A percentile compares a stretch with the other conserved stretches of the same genome.
Evolutionary conservation across 2,113 vertebrate genomes (phyloP).

Genomic region (Dasyornis broadbenti): DNA sequence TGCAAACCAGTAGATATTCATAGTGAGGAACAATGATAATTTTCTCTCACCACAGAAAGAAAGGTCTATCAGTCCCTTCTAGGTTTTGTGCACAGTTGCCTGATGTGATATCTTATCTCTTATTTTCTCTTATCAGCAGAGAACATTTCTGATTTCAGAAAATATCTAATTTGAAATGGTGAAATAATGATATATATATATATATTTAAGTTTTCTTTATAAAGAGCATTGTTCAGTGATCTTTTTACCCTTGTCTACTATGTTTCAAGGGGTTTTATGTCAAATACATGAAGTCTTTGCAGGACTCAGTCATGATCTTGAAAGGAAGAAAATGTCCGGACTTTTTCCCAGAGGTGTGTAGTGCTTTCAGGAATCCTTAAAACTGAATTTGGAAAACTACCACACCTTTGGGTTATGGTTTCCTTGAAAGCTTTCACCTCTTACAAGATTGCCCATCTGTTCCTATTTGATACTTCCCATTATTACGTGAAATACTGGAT

Average conservation of each 20-base stretch:
- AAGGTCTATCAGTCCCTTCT: neutral
- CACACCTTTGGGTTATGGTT: neutral
- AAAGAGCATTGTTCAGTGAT: neutral
- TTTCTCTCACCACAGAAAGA: neutral
- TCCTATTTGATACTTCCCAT: neutral
- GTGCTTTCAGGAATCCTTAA: neutral
- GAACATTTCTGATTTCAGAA: neutral
- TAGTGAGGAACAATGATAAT: neutral
- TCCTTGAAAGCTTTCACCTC: neutral
- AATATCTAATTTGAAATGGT: neutral
- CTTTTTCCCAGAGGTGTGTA: neutral
- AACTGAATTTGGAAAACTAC: neutral
- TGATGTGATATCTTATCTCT: neutral
- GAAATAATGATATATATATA: neutral
- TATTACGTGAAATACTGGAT: neutral
- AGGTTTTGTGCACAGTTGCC: neutral
- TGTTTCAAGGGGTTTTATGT: neutral
- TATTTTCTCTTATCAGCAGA: neutral
- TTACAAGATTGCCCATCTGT: neutral
- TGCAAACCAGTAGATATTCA: neutral
- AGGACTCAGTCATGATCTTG: neutral
- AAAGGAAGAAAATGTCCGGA: neutral
- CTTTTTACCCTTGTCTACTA: neutral
- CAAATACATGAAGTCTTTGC: neutral
- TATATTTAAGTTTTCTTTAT: neutral